A percentile compares a stretch with the other conserved stretches of the same genome.
Conservation (phyloP, 2,113 vertebrate genomes). For the Camelus dromedarius region DNA sequence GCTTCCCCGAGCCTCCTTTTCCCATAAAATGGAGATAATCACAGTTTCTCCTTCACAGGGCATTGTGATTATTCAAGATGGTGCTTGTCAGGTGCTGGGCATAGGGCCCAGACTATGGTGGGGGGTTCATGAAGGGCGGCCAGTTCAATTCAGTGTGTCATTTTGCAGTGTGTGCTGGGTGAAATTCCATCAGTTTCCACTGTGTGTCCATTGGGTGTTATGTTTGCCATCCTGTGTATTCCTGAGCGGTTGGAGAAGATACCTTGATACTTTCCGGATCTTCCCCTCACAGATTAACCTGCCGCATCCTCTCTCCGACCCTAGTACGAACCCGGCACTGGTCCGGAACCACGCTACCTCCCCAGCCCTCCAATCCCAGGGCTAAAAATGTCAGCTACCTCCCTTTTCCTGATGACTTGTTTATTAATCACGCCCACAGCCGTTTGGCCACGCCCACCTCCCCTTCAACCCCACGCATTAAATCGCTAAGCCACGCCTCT, state of each 20-base stretch:
- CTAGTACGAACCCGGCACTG: rapidly evolving
- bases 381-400: background rate
- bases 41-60: background rate
- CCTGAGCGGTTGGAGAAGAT: background rate
- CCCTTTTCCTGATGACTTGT: rapidly evolving
- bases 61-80: background rate
- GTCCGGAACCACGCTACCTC: background rate
- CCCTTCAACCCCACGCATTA: background rate
- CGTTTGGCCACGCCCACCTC: background rate
- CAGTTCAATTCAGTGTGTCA: background rate
- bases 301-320: background rate
- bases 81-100: background rate
- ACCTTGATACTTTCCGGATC: background rate
- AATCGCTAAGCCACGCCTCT: background rate
- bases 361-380: background rate
- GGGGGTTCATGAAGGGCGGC: background rate
- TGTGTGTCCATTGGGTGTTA: background rate
- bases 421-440: background rate
- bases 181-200: background rate
- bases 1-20: background rate
- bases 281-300: background rate
- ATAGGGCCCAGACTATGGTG: background rate
- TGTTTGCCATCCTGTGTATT: background rate
- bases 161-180: background rate
- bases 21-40: background rate